These are phyloP conservation scores for Zootoca vivipara DNA, from an alignment of 2,113 vertebrate species.

Conservation along the genomic window DNA sequence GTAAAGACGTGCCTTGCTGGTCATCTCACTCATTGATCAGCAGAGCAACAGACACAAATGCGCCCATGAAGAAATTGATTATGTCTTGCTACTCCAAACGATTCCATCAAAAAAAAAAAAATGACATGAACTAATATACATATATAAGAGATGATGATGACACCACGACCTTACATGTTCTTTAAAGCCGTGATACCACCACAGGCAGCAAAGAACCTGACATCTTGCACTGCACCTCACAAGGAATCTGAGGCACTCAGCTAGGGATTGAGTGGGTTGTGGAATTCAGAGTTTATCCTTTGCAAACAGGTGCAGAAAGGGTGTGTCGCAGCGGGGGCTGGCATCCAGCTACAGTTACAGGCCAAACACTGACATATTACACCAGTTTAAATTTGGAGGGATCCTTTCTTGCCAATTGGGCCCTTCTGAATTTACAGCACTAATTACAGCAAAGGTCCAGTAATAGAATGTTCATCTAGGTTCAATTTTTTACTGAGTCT, in stretches of 20 bases:
- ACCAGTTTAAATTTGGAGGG: not conserved
- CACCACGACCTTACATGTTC: not conserved
- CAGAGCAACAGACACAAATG: not conserved
- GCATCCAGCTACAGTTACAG: not conserved
- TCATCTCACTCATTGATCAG: not conserved
- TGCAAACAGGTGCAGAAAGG: not conserved
- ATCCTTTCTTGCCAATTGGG: slow-evolving; percentile 16
- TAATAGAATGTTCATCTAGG: not conserved
- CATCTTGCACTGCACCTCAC: not conserved
- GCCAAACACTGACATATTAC: not conserved
- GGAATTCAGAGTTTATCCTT: slow-evolving; percentile 1
- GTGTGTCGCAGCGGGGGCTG: not conserved
- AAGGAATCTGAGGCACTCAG: slow-evolving; percentile 15
- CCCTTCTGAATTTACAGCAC: slow-evolving; percentile 10
- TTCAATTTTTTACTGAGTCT: not conserved
- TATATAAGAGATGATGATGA: not conserved
- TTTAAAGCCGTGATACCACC: not conserved
- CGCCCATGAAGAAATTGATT: not conserved
- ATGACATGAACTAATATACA: not conserved
- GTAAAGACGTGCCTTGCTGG: slow-evolving; percentile 11
- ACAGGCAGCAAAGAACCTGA: not conserved
- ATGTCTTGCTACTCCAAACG: not conserved
- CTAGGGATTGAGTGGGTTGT: not conserved
- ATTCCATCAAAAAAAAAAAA: not conserved
- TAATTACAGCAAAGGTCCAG: not conserved